Evolutionary conservation across 2,888 invertebrate species (phyloP).

Genomic region (Crioceris asparagi): DNA sequence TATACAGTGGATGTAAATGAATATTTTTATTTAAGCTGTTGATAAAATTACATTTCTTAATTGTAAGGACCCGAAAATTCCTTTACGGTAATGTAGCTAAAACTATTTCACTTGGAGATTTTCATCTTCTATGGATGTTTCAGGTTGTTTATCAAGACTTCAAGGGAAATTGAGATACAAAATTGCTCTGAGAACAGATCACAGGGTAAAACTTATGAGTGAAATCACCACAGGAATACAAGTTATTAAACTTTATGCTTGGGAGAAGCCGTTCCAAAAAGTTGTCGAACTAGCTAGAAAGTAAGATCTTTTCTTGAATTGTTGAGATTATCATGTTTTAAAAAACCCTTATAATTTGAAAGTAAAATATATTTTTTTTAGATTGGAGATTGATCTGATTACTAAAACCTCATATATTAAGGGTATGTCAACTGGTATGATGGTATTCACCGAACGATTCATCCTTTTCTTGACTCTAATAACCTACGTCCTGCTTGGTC

Average conservation of each 20-base stretch:
- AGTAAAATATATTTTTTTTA: constrained; percentile 17
- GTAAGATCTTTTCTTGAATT: too few species aligned
- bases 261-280: constrained; percentile 61
- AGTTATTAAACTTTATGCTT: constrained; percentile 71
- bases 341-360: too few species aligned
- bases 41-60: too few species aligned
- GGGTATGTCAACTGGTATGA: constrained; percentile 51
- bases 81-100: too few species aligned
- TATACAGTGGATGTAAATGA: too few species aligned
- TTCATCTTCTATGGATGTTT: too few species aligned
- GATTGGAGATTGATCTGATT: constrained; percentile 54
- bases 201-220: constrained; percentile 59
- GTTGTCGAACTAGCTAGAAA: constrained; percentile 49
- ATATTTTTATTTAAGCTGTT: too few species aligned
- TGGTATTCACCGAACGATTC: constrained; percentile 75
- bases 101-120: too few species aligned
- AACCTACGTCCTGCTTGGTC: constrained; percentile 60
- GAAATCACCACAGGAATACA: constrained; percentile 64
- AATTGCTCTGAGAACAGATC: constrained; percentile 48
- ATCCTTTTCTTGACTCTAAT: constrained; percentile 73
- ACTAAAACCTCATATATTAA: constrained; percentile 54
- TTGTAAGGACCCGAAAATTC: too few species aligned
- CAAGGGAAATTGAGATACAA: constrained; percentile 39
- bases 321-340: too few species aligned
- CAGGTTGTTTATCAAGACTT: constrained; percentile 40